These are phyloP conservation scores for Arrhopalites spinosus DNA, from an alignment of 2,888 invertebrate genomes.

Conservation along the genomic window DNA sequence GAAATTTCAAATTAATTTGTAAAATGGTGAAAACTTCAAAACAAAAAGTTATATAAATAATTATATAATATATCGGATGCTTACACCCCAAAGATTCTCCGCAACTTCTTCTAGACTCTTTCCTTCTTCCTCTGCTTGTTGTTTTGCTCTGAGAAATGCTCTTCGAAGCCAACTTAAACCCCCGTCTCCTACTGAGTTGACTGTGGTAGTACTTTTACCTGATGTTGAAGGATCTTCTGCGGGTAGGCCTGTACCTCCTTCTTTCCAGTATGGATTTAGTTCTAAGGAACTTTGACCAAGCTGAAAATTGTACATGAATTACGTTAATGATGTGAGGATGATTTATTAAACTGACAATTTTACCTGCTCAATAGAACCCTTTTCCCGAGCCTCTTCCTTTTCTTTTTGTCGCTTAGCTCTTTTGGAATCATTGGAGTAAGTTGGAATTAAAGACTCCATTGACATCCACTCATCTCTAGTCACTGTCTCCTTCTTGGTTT, in stretches of 20 bases:
- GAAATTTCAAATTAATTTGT: slow-evolving; percentile 46
- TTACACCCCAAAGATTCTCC: slow-evolving; percentile 66
- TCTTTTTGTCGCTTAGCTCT: slow-evolving; percentile 43
- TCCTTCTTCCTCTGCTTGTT: slow-evolving; percentile 65
- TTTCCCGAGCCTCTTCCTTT: slow-evolving; percentile 38
- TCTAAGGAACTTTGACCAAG: slow-evolving; percentile 76
- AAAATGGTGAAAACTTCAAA: no score
- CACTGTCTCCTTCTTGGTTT: background rate
- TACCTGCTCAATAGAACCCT: slow-evolving; percentile 46
- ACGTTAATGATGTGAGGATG: background rate
- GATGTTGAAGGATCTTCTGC: slow-evolving; percentile 45
- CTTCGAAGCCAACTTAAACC: slow-evolving; percentile 64
- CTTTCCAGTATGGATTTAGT: slow-evolving; percentile 91
- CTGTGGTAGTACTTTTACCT: slow-evolving; percentile 1
- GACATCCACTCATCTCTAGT: slow-evolving; percentile 40
- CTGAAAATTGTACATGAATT: slow-evolving; percentile 56
- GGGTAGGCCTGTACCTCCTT: slow-evolving; percentile 85
- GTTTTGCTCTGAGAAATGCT: slow-evolving; percentile 64
- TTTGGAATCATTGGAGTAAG: slow-evolving; percentile 49
- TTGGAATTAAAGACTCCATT: slow-evolving; percentile 44
- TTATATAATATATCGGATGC: no score
- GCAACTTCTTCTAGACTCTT: slow-evolving; percentile 65
- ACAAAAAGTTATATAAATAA: no score
- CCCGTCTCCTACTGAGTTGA: slow-evolving; percentile 62
- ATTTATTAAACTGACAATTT: background rate